Conservation (phyloP, 2,888 invertebrate species). For the Phorcus lineatus region DNA sequence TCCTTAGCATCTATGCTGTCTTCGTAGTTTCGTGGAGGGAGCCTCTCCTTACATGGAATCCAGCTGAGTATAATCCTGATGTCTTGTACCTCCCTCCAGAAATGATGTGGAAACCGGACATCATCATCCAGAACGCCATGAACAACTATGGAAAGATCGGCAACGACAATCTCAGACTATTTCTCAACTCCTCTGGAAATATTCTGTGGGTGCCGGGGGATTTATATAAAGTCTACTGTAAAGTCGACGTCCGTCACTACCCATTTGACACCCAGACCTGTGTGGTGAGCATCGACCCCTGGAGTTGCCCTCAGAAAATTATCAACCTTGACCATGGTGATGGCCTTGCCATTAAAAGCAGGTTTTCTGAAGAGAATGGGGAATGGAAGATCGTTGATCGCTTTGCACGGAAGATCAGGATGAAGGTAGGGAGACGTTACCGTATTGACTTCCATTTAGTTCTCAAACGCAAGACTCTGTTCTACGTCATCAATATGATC, state of each 20-base stretch:
- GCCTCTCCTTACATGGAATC: not conserved
- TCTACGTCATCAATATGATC: conserved; percentile 19
- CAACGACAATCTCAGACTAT: not conserved
- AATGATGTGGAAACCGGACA: not conserved
- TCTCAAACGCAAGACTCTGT: not conserved
- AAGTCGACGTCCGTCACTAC: not conserved
- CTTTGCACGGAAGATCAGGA: not conserved
- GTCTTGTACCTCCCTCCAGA: not conserved
- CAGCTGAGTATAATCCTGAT: not conserved
- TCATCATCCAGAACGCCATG: not conserved
- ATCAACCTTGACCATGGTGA: not conserved
- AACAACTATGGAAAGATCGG: not conserved
- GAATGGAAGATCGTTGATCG: not conserved
- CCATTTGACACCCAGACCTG: not conserved
- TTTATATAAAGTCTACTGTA: conserved; percentile 2
- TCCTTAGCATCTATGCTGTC: not conserved
- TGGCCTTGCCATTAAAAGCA: not conserved
- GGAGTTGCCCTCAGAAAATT: not conserved
- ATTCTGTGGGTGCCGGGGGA: not conserved
- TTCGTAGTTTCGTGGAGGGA: not conserved
- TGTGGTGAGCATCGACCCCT: not conserved
- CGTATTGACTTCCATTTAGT: not conserved
- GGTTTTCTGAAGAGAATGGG: not conserved
- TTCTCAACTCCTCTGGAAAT: not conserved
- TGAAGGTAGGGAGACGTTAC: not conserved